A percentile compares a stretch with the other conserved stretches of the same genome.
These are phyloP conservation scores for Drosophila repleta DNA, from an alignment of 1,140 invertebrate species.

Conservation along the genomic window DNA sequence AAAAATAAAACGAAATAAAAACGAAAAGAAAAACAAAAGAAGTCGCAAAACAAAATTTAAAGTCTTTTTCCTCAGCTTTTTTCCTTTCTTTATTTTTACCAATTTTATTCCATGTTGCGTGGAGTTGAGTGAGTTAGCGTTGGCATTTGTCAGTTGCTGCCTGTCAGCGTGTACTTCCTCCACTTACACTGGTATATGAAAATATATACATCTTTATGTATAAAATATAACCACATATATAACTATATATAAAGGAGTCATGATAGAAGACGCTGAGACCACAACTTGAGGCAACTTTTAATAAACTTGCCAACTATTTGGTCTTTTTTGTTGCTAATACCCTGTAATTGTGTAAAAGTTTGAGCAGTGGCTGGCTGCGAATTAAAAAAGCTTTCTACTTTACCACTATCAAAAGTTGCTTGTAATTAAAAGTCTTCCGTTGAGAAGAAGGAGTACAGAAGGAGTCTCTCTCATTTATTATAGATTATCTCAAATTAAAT, in stretches of 20 bases:
- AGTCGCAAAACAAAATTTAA: slow-evolving; percentile 49
- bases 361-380: too few relatives aligned
- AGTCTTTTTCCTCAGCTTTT: slow-evolving; percentile 49
- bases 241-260: not conserved
- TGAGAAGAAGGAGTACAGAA: too few relatives aligned
- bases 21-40: slow-evolving; percentile 29
- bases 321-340: slow-evolving; percentile 17
- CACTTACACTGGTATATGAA: slow-evolving; percentile 3
- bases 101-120: slow-evolving; percentile 65
- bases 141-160: slow-evolving; percentile 77
- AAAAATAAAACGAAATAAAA: slow-evolving; percentile 21
- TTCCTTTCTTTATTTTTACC: slow-evolving; percentile 4
- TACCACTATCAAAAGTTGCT: too few relatives aligned
- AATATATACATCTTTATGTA: not conserved
- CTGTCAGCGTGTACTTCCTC: slow-evolving; percentile 70
- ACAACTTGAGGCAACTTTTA: slow-evolving; percentile 71
- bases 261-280: slow-evolving; percentile 39
- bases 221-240: not conserved
- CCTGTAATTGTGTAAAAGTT: not conserved
- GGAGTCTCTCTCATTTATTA: too few relatives aligned
- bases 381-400: too few relatives aligned
- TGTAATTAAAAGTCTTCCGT: too few relatives aligned
- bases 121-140: slow-evolving; percentile 76
- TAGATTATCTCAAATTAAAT: too few relatives aligned
- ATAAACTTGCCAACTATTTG: slow-evolving; percentile 73